Evolutionary conservation across 2,888 invertebrate species (phyloP), one percentile per base, ranked within the genome.

Genomic region (Andrena bicolor): DNA sequence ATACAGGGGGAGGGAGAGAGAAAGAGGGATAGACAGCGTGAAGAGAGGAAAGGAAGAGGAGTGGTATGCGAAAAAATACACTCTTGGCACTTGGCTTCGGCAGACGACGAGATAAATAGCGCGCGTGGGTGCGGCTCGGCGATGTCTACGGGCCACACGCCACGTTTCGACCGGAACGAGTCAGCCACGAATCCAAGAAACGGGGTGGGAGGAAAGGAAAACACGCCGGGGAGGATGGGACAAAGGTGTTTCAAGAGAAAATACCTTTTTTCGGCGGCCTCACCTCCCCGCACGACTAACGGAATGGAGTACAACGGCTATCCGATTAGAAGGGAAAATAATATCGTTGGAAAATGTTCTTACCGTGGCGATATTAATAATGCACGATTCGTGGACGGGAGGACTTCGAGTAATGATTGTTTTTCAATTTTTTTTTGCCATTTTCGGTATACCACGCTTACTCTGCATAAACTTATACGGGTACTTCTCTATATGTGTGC

Each of bases 101-200:
- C 90, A 92, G 90, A 92, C 90, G 87, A 87, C 85, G 89, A 90
- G 91, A 92, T 92, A 92, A 92, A 92, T 90, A 91, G 89, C 89
- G 85, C 86, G 90, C 91, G 92, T 92, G 92, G 92, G 92, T 92
- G 92, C 92, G 91, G 90, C 90, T 90, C 91, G 90, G 85, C 88
- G 87, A 89, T 91, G 92, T 90, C 92, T 91, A 88, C 90, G 88
- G 90, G 87, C 88, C 90, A 90, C 88, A 89, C 88, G 88, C 89
- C 86, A 84, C 84, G 89, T 87, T 90, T 90, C 88, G 88, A 88
- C 85, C 84, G 81, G 84, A 83, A 87, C 87, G 77, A 81, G 75
- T 80, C 76, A 82, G 69, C 82, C 30, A 60, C 85, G 80, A 68
- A 81, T 69, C 49, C 58, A 65, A 69, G 61, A 74, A 69, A 58